Percentiles rank a stretch among this genome's conserved stretches.
phyloP scores from a whole-genome alignment of 2,888 invertebrate genomes.

The Aphodius granarius region DNA sequence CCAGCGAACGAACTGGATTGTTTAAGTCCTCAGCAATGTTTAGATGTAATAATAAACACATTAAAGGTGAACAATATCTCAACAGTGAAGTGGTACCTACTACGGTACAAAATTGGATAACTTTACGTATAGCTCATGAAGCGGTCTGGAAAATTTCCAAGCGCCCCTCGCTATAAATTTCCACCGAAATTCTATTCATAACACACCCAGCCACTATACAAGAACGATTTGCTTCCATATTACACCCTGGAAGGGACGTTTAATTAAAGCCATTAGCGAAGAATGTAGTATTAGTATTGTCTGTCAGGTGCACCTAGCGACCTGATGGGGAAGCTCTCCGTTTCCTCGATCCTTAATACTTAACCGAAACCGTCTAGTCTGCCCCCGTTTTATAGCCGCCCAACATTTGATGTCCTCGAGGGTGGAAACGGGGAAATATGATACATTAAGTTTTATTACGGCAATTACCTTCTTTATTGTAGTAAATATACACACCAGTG shows the following conservation, averaged over 20 bases:
- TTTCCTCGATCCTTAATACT: conserved; percentile 8
- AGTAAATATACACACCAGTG: neutral
- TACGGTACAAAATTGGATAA: neutral
- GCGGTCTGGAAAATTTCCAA: neutral
- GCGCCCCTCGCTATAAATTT: neutral
- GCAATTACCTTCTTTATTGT: conserved; percentile 20
- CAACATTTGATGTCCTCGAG: conserved; percentile 21
- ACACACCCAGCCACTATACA: neutral
- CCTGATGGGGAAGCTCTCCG: conserved; percentile 17
- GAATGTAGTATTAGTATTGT: conserved; percentile 39
- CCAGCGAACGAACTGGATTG: too few species aligned
- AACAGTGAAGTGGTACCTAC: too few species aligned
- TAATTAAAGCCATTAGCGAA: conserved; percentile 40
- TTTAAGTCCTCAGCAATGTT: too few species aligned
- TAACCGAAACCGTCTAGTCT: conserved; percentile 3
- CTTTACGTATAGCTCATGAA: neutral
- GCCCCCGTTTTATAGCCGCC: conserved; percentile 19
- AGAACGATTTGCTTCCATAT: neutral
- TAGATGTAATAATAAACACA: too few species aligned
- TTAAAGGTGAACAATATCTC: too few species aligned
- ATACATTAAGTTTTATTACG: conserved; percentile 33
- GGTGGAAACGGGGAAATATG: conserved; percentile 29
- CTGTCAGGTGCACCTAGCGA: conserved; percentile 33
- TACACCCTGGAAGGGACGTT: conserved; percentile 30
- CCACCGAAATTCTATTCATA: neutral